A percentile compares a stretch with the other conserved stretches of the same genome.
Conservation (phyloP, 2,113 vertebrate genomes). For the Coracopsis vasa region DNA sequence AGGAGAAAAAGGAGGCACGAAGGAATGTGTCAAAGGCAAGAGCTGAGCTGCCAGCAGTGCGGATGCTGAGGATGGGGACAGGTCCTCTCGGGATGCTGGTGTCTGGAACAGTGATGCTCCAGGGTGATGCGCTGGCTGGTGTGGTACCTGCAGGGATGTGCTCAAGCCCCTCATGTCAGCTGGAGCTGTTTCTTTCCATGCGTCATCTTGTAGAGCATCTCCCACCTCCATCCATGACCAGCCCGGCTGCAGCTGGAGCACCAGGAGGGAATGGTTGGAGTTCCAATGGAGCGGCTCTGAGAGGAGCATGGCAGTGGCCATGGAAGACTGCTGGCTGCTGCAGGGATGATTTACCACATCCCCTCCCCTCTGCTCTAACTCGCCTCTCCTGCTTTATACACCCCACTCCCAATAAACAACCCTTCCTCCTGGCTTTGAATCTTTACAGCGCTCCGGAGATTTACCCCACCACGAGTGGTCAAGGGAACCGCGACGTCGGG, state of each 20-base stretch:
- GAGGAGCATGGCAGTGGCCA: neutral
- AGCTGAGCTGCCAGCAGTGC: accelerated
- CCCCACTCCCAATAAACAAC: accelerated
- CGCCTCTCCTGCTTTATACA: neutral
- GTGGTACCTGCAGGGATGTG: accelerated
- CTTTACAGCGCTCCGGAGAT: neutral
- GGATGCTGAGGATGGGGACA: neutral
- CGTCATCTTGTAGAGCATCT: neutral
- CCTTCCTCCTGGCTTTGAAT: neutral
- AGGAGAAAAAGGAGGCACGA: neutral
- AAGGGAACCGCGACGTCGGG: accelerated
- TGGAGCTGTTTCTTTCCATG: neutral
- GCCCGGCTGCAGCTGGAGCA: neutral
- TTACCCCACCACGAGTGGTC: neutral
- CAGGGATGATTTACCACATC: neutral
- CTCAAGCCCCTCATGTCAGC: accelerated
- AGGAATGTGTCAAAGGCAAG: neutral
- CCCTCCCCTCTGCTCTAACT: neutral
- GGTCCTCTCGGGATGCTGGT: neutral
- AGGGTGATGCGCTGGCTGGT: conserved; percentile 75
- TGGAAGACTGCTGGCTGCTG: neutral
- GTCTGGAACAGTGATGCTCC: conserved; percentile 5
- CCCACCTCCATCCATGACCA: accelerated
- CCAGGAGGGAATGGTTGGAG: neutral
- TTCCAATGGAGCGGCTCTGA: neutral